Evolutionary conservation across 2,797 vertebrate species (phyloP).

Genomic region (Neomorphus geoffroyi): DNA sequence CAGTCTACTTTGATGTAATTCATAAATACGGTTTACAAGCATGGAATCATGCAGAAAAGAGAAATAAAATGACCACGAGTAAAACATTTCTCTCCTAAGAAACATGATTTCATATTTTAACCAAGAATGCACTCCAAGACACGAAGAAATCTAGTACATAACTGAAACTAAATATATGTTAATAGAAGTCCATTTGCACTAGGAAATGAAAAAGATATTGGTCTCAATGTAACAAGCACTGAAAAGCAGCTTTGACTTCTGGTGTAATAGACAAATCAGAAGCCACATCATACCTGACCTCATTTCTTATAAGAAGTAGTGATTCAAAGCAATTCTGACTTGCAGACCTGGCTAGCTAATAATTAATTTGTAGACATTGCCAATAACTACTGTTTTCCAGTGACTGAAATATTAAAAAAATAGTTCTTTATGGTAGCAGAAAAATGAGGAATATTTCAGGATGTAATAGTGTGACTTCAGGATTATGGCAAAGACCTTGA

Average conservation of each 20-base stretch:
- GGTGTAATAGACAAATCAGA: background rate
- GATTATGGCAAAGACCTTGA: background rate
- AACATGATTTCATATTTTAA: background rate
- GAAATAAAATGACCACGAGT: background rate
- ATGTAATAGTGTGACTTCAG: background rate
- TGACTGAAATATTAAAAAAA: background rate
- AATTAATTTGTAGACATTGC: background rate
- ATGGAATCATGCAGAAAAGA: background rate
- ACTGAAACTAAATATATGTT: background rate
- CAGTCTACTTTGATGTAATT: background rate
- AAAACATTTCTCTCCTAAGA: background rate
- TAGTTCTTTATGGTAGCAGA: background rate
- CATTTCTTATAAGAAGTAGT: background rate
- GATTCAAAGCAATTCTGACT: background rate
- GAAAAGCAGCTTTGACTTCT: background rate
- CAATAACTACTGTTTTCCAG: background rate
- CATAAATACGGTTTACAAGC: conserved; percentile 53
- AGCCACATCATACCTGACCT: background rate
- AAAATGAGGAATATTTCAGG: background rate
- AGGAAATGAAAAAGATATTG: background rate
- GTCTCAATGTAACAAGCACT: background rate
- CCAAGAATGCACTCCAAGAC: background rate
- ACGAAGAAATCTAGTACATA: background rate
- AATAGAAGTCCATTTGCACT: background rate
- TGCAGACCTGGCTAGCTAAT: background rate